Conservation (phyloP, 2,113 vertebrate genomes). For the Arenaria interpres region DNA sequence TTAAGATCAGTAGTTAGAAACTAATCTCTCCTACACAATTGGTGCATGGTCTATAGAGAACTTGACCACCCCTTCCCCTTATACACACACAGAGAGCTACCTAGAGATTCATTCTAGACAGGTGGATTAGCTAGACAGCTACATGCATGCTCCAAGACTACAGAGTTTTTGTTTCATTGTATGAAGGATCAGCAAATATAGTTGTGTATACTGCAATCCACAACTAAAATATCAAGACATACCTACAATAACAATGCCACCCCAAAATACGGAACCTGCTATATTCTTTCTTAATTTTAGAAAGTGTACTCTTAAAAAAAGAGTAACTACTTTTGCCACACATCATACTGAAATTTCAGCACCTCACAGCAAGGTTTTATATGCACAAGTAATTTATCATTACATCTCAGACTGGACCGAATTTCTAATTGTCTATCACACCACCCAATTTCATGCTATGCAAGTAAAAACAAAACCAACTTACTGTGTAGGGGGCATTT, state of each 20-base stretch:
- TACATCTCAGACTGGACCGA: background rate
- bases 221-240: background rate
- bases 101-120: background rate
- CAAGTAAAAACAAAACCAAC: constrained; percentile 50
- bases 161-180: background rate
- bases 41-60: background rate
- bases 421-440: background rate
- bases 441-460: constrained; percentile 7
- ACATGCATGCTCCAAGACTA: background rate
- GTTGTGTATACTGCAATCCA: background rate
- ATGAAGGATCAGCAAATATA: background rate
- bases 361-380: background rate
- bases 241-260: background rate
- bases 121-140: background rate
- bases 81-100: background rate
- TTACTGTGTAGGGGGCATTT: background rate
- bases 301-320: background rate
- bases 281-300: background rate
- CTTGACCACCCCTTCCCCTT: background rate
- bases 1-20: background rate
- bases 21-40: background rate
- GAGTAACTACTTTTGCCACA: background rate
- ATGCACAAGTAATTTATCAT: background rate
- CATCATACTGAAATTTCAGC: background rate
- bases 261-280: background rate